Evolutionary conservation across 2,797 vertebrate genomes (phyloP).

Genomic region (Gallirallus australis): DNA sequence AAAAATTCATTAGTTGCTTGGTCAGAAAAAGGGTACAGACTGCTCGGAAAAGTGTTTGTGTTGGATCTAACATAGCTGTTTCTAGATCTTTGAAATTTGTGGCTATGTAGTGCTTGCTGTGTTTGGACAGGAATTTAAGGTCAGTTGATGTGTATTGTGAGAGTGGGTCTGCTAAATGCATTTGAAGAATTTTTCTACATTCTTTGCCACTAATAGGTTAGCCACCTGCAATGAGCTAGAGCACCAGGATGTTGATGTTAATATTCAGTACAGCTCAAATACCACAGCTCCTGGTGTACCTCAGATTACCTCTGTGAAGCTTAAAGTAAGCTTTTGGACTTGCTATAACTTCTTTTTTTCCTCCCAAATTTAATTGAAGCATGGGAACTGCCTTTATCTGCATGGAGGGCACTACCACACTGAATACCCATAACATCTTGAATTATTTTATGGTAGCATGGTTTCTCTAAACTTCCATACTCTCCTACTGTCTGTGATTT

Average conservation of each 20-base stretch:
- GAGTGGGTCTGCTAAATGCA: not conserved
- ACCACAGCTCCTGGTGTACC: not conserved
- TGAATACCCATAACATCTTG: not conserved
- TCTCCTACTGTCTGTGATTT: not conserved
- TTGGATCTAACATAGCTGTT: not conserved
- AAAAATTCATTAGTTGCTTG: not conserved
- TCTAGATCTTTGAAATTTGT: not conserved
- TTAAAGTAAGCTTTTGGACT: not conserved
- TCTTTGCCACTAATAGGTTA: conserved; percentile 22
- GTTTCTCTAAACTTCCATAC: not conserved
- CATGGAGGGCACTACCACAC: not conserved
- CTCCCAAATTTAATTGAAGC: not conserved
- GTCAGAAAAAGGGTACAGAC: not conserved
- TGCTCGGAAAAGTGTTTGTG: not conserved
- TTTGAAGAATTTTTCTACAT: not conserved
- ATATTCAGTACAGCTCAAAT: not conserved
- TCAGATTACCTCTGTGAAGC: not conserved
- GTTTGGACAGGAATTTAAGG: not conserved
- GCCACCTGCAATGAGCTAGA: not conserved
- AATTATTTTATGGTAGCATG: not conserved
- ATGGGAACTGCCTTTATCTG: not conserved
- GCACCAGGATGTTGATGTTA: not conserved
- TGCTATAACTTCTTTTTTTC: not conserved
- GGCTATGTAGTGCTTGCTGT: not conserved
- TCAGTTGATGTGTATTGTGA: not conserved